Percentiles rank a stretch among this genome's conserved stretches.
These are phyloP conservation scores for Gouania willdenowi DNA, from an alignment of 2,797 vertebrate genomes.

Conservation along the genomic window DNA sequence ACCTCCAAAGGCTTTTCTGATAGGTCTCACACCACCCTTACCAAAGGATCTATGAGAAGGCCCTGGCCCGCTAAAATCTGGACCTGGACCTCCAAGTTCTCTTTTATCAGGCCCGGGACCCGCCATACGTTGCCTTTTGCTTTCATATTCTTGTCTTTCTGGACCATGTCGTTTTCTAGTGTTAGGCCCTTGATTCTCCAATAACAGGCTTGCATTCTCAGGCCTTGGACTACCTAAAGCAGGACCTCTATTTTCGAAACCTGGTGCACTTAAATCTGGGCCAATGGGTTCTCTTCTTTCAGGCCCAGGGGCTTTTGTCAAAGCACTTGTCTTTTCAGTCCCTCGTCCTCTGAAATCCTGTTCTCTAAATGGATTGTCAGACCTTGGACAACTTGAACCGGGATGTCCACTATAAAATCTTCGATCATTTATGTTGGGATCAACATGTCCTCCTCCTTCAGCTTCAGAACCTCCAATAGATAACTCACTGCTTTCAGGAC, in stretches of 20 bases:
- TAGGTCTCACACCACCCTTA: not conserved
- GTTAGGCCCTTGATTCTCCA: not conserved
- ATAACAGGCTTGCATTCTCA: slow-evolving; percentile 5
- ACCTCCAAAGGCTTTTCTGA: not conserved
- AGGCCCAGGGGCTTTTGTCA: slow-evolving; percentile 2
- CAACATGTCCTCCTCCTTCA: slow-evolving; percentile 3
- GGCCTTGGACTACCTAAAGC: not conserved
- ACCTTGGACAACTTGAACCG: no score
- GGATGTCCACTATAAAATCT: no score
- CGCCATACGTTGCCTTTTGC: not conserved
- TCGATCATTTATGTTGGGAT: no score
- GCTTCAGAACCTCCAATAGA: not conserved
- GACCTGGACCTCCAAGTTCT: not conserved
- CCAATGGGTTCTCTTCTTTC: slow-evolving; percentile 2
- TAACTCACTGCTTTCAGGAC: not conserved
- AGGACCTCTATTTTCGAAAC: slow-evolving; percentile 4
- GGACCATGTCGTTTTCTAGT: slow-evolving; percentile 1
- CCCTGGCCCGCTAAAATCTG: not conserved
- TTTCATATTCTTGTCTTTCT: slow-evolving; percentile 1
- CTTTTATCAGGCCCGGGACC: not conserved
- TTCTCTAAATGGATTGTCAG: no score
- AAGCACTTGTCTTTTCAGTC: slow-evolving; percentile 1
- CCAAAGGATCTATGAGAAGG: slow-evolving; percentile 1
- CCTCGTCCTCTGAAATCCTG: not conserved
- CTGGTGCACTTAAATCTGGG: not conserved